These are phyloP conservation scores for Pterocles orientalis DNA, from an alignment of 2,113 vertebrate species.

Conservation along the genomic window DNA sequence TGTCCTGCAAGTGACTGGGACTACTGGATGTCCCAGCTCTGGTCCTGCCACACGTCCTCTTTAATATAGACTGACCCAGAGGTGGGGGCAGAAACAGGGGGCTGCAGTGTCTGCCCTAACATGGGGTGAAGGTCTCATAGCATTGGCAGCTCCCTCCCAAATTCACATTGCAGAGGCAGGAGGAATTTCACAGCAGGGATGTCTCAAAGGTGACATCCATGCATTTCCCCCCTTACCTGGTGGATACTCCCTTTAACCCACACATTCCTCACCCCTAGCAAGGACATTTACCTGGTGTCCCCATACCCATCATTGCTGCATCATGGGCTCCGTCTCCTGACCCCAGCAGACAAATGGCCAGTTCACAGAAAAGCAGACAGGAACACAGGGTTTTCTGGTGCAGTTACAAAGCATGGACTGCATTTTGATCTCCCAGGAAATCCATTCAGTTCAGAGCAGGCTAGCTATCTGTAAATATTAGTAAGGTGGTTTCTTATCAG, in stretches of 20 bases:
- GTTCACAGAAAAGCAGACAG: neutral
- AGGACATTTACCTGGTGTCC: neutral
- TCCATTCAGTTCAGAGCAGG: neutral
- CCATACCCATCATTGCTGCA: rapidly evolving
- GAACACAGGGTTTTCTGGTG: neutral
- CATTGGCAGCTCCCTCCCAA: neutral
- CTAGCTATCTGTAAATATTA: neutral
- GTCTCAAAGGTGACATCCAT: neutral
- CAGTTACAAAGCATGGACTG: neutral
- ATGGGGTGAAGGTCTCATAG: neutral
- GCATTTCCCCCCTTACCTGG: too few relatives aligned
- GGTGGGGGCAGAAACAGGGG: neutral
- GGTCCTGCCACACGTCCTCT: neutral
- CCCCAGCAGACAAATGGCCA: neutral
- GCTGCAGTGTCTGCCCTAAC: neutral
- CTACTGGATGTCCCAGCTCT: neutral
- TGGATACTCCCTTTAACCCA: neutral
- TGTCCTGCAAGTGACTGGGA: neutral
- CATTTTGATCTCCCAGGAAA: slow-evolving; percentile 3
- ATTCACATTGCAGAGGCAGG: neutral
- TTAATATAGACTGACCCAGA: rapidly evolving
- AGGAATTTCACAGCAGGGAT: neutral
- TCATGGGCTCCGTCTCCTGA: neutral
- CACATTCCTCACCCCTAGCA: neutral
- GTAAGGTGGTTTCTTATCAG: neutral